Conservation (phyloP, 2,888 invertebrate genomes). For the Eurois occulta region DNA sequence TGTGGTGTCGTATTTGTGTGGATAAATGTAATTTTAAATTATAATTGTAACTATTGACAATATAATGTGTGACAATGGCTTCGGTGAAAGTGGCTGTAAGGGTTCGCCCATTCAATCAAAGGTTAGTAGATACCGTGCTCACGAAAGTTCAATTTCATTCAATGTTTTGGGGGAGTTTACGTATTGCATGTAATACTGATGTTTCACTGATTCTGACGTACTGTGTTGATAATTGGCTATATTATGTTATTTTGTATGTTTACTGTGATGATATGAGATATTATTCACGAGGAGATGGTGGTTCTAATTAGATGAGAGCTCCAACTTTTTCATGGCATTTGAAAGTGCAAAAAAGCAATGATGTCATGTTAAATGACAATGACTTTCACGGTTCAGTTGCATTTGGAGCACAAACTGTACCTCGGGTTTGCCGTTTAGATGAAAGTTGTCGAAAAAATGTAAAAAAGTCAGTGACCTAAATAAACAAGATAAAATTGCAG, state of each 20-base stretch:
- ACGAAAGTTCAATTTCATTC: conserved; percentile 54
- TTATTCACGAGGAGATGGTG: conserved; percentile 39
- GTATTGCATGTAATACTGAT: conserved; percentile 67
- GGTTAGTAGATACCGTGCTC: conserved; percentile 88
- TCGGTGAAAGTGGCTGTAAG: conserved; percentile 97
- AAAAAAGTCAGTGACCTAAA: conserved; percentile 79
- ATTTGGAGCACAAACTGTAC: conserved; percentile 89
- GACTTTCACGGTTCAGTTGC: conserved; percentile 90
- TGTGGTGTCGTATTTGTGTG: conserved; percentile 83
- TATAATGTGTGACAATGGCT: conserved; percentile 93
- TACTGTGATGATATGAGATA: conserved; percentile 41
- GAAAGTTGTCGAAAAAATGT: conserved; percentile 86
- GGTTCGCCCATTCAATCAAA: conserved; percentile 97
- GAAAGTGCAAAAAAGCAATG: conserved; percentile 88
- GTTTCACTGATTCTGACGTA: conserved; percentile 71
- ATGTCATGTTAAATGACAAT: conserved; percentile 88
- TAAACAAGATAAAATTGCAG: conserved; percentile 62
- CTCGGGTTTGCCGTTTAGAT: conserved; percentile 82
- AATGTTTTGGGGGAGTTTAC: conserved; percentile 73
- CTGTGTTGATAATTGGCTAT: conserved; percentile 68
- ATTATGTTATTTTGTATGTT: conserved; percentile 64
- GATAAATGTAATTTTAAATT: conserved; percentile 81
- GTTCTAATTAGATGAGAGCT: conserved; percentile 35
- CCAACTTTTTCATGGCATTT: conserved; percentile 72
- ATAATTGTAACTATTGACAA: conserved; percentile 79